A percentile compares a stretch with the other conserved stretches of the same genome.
phyloP scores from a whole-genome alignment of 2,113 vertebrate genomes.

The Ochotona princeps region DNA sequence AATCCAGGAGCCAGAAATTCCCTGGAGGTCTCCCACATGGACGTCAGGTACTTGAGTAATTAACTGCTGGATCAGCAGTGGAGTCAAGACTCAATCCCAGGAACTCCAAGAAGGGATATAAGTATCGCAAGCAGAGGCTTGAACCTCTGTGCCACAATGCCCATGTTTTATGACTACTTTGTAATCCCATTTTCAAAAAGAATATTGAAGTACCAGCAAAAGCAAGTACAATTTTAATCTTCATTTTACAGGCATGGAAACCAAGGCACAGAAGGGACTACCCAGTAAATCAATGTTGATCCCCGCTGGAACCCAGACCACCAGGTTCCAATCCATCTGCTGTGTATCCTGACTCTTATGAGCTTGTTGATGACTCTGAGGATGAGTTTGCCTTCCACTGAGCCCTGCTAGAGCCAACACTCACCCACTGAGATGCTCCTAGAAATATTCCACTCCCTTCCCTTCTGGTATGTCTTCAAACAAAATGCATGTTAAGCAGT shows the following conservation, averaged over 20 bases:
- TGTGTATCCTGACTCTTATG: background rate
- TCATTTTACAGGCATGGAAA: background rate
- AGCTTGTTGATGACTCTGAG: background rate
- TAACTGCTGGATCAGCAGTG: too few relatives aligned
- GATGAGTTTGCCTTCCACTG: background rate
- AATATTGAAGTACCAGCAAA: too few relatives aligned
- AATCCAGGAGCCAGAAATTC: too few relatives aligned
- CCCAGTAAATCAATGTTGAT: background rate
- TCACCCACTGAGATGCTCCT: background rate
- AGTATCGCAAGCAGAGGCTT: too few relatives aligned
- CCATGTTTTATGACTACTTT: too few relatives aligned
- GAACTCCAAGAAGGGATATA: too few relatives aligned
- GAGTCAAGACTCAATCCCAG: too few relatives aligned
- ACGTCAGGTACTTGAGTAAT: too few relatives aligned
- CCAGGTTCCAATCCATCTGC: background rate
- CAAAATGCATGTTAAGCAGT: conserved; percentile 80
- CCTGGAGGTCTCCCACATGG: too few relatives aligned
- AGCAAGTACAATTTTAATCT: background rate
- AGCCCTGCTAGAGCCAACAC: background rate
- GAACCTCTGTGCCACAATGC: too few relatives aligned
- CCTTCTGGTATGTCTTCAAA: conserved; percentile 73
- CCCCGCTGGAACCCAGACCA: background rate
- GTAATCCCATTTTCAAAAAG: too few relatives aligned
- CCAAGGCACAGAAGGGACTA: background rate
- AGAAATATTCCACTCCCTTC: conserved; percentile 12